These are phyloP conservation scores for Acrocephalus kingi DNA, from an alignment of 2,113 vertebrate genomes.

Conservation along the genomic window DNA sequence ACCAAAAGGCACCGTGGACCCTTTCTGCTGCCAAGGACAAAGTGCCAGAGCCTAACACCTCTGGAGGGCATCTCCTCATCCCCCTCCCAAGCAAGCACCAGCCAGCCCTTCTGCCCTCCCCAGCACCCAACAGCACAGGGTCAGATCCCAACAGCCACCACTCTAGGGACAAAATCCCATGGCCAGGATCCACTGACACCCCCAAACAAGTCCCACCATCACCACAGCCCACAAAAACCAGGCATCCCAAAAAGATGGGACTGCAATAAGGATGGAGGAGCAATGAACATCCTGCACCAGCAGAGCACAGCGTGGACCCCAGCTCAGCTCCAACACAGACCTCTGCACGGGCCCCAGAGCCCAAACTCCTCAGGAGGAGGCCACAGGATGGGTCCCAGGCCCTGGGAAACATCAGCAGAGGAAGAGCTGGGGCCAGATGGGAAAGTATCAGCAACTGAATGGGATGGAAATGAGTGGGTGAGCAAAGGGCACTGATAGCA, in stretches of 20 bases:
- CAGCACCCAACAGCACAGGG: not conserved
- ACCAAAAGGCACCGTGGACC: not conserved
- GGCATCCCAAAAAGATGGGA: not conserved
- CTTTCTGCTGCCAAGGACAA: not conserved
- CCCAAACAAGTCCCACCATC: not conserved
- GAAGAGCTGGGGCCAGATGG: not conserved
- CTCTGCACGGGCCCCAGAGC: not conserved
- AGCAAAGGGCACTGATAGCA: not conserved
- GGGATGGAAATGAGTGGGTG: not conserved
- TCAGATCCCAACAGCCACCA: not conserved
- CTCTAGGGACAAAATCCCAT: not conserved
- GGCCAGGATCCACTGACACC: rapidly evolving
- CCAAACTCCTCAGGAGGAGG: not conserved
- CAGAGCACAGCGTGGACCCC: not conserved
- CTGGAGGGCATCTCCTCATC: not conserved
- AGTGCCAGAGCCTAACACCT: rapidly evolving
- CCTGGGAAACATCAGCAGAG: not conserved
- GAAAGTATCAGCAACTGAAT: not conserved
- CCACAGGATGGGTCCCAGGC: not conserved
- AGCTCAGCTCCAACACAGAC: not conserved
- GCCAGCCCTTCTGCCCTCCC: not conserved
- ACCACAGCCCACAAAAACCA: not conserved
- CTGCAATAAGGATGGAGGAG: not conserved
- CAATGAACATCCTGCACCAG: not conserved
- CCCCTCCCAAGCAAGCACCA: not conserved